Evolutionary conservation across 2,888 invertebrate species (phyloP).

Genomic region (Drosophila mimica): DNA sequence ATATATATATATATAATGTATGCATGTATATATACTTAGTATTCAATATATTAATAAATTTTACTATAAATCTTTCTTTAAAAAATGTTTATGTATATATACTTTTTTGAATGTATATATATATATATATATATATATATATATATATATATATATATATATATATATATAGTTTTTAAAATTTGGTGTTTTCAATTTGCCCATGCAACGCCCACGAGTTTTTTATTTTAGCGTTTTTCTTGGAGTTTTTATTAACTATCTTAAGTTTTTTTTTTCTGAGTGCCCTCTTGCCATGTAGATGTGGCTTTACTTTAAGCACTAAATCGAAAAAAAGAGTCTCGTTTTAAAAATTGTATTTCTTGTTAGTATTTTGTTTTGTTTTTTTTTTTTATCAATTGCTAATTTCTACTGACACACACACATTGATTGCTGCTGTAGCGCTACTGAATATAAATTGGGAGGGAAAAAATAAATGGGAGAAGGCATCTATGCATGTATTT

Average conservation of each 20-base stretch:
- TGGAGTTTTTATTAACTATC: constrained; percentile 40
- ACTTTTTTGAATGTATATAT: constrained; percentile 37
- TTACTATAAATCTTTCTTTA: constrained; percentile 74
- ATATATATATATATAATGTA: constrained; percentile 12
- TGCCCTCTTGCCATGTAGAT: constrained; percentile 69
- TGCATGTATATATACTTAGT: constrained; percentile 36
- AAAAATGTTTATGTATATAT: constrained; percentile 56
- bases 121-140: constrained; percentile 47
- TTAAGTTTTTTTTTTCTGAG: constrained; percentile 32
- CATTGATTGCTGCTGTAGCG: constrained; percentile 64
- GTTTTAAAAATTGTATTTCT: constrained; percentile 41
- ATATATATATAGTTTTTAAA: constrained; percentile 59
- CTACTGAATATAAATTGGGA: constrained; percentile 39
- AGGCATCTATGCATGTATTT: constrained; percentile 12
- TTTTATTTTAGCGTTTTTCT: constrained; percentile 22
- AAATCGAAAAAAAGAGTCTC: constrained; percentile 48
- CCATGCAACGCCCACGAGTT: constrained; percentile 51
- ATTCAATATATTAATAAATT: constrained; percentile 71
- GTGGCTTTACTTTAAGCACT: constrained; percentile 61
- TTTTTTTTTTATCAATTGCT: constrained; percentile 27
- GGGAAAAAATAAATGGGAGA: constrained; percentile 21
- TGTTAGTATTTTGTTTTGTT: constrained; percentile 22
- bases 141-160: constrained; percentile 46
- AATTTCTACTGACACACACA: constrained; percentile 69
- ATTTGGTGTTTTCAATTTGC: constrained; percentile 75